A percentile compares a stretch with the other conserved stretches of the same genome.
Conservation (phyloP, 2,888 invertebrate species). For the Perdita meconis region DNA sequence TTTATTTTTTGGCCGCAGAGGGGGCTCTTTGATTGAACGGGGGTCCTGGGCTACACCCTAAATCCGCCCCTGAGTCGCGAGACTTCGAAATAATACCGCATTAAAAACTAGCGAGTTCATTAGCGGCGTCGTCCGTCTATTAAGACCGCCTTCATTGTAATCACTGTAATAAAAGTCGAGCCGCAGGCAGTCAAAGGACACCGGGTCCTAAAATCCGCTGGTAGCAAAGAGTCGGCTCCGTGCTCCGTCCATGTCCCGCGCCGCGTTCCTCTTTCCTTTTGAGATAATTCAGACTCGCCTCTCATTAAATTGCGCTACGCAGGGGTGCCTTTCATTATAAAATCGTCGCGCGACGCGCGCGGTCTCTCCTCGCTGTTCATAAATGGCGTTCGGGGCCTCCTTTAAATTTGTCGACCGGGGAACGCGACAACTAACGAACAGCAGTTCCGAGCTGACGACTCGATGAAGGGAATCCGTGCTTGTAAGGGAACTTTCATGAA, state of each 20-base stretch:
- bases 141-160: background rate
- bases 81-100: no score
- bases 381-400: background rate
- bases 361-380: background rate
- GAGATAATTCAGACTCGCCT: constrained; percentile 16
- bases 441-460: background rate
- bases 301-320: constrained; percentile 11
- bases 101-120: no score
- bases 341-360: constrained; percentile 5
- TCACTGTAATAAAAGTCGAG: background rate
- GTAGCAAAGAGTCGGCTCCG: constrained; percentile 10
- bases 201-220: background rate
- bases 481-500: constrained; percentile 1
- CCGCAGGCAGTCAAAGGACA: background rate
- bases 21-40: no score
- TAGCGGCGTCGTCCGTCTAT: no score
- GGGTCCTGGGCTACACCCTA: no score
- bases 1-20: no score
- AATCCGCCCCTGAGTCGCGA: no score
- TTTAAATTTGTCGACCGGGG: background rate
- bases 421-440: background rate
- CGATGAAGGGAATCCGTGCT: background rate
- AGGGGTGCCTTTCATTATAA: constrained; percentile 10
- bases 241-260: constrained; percentile 14
- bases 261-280: background rate